Conservation (phyloP, 1,140 invertebrate species). For the Platyscapa corneri region DNA sequence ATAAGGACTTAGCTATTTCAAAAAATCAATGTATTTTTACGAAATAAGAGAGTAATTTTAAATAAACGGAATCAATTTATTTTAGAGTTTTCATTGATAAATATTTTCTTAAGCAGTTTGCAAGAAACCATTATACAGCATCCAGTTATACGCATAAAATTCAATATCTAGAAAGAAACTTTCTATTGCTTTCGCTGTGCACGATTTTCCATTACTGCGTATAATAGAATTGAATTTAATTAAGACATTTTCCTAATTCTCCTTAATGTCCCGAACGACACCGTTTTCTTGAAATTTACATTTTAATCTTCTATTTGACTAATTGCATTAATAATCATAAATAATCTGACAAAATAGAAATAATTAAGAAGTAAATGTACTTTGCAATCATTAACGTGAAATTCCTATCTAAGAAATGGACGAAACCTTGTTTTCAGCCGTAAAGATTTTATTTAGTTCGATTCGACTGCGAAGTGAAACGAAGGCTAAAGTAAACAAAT, state of each 20-base stretch:
- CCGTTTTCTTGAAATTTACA: background rate
- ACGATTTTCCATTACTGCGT: background rate
- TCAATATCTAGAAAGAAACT: background rate
- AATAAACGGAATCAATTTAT: background rate
- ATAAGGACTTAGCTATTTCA: background rate
- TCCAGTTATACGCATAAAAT: background rate
- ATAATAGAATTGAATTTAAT: background rate
- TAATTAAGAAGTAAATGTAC: background rate
- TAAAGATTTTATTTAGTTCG: background rate
- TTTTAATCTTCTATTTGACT: background rate
- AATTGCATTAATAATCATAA: background rate
- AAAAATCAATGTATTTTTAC: background rate
- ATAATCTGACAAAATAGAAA: background rate
- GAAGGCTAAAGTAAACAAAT: background rate
- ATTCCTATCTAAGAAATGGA: background rate
- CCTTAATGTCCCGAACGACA: background rate
- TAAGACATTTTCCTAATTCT: background rate
- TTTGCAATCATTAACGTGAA: background rate
- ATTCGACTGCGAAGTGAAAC: background rate
- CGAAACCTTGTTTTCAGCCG: background rate
- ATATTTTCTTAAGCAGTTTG: background rate
- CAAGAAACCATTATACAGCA: background rate
- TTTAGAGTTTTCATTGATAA: background rate
- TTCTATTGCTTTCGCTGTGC: background rate
- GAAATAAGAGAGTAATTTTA: background rate